Evolutionary conservation across 2,888 invertebrate species (phyloP), one percentile per base, ranked within the genome.

Genomic region (Pandemis cinnamomeana): DNA sequence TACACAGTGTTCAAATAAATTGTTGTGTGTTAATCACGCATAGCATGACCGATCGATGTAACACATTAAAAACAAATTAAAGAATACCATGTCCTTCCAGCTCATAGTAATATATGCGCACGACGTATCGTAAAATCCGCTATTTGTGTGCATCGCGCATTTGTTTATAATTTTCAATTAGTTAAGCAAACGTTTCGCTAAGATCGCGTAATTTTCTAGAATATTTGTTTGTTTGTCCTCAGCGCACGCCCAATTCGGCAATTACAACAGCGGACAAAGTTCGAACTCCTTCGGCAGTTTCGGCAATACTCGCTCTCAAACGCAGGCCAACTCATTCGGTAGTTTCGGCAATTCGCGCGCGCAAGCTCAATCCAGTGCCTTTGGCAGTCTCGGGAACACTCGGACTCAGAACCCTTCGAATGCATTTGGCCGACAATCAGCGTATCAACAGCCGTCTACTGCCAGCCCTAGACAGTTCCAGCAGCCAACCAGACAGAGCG

Each of bases 211-310:
- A 61, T 41, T 41, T 41, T 42, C 42, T 61, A 61, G 42, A 36
- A 61, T n/a, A 63, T 63, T 44, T 10, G 6, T 41, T 2, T 44
- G 1, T 63, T 44, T 67, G 48, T 53, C 48, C 74, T 77, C 84
- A 89, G 90, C 87, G 77, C 81, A 83, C 72, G 90, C 88, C 46
- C 90, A 90, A 77, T 84, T 82, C 66, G 78, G 82, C 64, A 76
- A 79, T 55, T 76, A 76, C 78, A 77, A 69, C 63, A 71, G 11
- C 71, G 76, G 67, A 13, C 76, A 58, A 71, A 77, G 42, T 78
- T 78, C 60, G 71, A 77, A 13, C 76, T 78, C 60, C 13, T 70
- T 76, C 42, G 76, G 71, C 44, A 69, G 69, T 20, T 70, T 76
- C 36, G 76, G 71, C 44, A 73, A 73, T 20, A 36, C 71, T 27